Evolutionary conservation across 2,797 vertebrate species (phyloP).

Genomic region (Sebastes umbrosus): DNA sequence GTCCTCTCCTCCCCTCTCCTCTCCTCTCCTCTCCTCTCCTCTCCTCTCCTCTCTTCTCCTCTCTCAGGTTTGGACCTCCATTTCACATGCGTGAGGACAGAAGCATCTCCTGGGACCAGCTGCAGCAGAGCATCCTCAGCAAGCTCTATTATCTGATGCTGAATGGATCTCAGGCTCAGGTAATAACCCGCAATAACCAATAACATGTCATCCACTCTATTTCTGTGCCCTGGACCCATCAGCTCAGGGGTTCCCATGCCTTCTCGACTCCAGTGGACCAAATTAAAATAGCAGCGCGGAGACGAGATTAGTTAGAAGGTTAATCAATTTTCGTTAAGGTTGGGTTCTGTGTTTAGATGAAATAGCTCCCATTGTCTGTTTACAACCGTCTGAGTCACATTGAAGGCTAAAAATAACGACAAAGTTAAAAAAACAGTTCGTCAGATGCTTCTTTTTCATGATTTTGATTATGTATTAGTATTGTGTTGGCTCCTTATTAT

Average conservation of each 20-base stretch:
- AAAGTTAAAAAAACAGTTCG: background rate
- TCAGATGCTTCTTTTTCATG: background rate
- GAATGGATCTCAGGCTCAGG: constrained; percentile 83
- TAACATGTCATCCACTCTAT: constrained; percentile 4
- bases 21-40: background rate
- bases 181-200: constrained; percentile 48
- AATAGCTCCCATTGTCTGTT: background rate
- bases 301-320: background rate
- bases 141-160: constrained; percentile 88
- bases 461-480: background rate
- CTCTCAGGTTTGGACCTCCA: constrained; percentile 90
- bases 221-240: background rate
- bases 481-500: background rate
- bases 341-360: background rate
- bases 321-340: background rate
- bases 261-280: background rate
- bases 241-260: background rate
- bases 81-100: constrained; percentile 89
- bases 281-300: background rate
- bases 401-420: background rate
- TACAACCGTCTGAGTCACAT: background rate
- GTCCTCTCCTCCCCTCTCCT: background rate
- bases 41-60: background rate
- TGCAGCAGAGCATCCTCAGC: constrained; percentile 88
- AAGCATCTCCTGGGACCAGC: constrained; percentile 88